Percentiles rank a stretch among this genome's conserved stretches.
Conservation (phyloP, 1,140 invertebrate genomes). For the Neuroterus valhalla region DNA sequence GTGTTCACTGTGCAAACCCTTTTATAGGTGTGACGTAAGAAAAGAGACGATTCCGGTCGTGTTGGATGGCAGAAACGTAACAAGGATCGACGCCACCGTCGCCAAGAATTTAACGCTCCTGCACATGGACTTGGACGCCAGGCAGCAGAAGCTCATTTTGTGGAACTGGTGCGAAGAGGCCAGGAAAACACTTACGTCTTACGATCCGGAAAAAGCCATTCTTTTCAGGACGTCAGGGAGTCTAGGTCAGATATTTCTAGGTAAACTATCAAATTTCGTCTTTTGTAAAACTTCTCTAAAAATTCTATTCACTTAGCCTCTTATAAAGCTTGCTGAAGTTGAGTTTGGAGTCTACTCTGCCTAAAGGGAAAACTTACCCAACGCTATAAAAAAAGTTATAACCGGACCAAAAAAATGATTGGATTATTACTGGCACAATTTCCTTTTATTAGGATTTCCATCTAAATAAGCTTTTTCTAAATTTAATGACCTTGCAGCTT, state of each 20-base stretch:
- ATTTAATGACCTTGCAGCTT: too few species aligned
- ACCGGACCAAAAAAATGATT: too few species aligned
- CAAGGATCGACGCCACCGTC: slow-evolving; percentile 79
- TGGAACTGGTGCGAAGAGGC: slow-evolving; percentile 71
- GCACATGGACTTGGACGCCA: slow-evolving; percentile 60
- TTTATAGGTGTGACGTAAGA: slow-evolving; percentile 62
- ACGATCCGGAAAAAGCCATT: slow-evolving; percentile 53
- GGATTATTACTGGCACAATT: neutral
- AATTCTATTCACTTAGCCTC: neutral
- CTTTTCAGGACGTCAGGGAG: slow-evolving; percentile 58
- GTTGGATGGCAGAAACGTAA: slow-evolving; percentile 79
- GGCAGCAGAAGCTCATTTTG: slow-evolving; percentile 67
- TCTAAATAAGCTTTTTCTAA: neutral
- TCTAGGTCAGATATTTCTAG: slow-evolving; percentile 59
- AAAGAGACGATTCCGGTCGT: slow-evolving; percentile 72
- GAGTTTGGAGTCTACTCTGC: too few species aligned
- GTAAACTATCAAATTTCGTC: slow-evolving; percentile 42
- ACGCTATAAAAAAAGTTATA: too few species aligned
- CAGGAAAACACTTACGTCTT: slow-evolving; percentile 58
- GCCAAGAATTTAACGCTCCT: slow-evolving; percentile 74
- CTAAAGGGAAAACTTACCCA: too few species aligned
- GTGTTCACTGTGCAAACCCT: slow-evolving; percentile 35
- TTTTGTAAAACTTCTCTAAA: neutral
- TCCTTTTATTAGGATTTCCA: neutral
- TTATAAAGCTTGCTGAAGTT: too few species aligned